Base-by-base conservation (phyloP, 2,113 vertebrate genomes). In the Calyptommatus sinebrachiatus region DNA sequence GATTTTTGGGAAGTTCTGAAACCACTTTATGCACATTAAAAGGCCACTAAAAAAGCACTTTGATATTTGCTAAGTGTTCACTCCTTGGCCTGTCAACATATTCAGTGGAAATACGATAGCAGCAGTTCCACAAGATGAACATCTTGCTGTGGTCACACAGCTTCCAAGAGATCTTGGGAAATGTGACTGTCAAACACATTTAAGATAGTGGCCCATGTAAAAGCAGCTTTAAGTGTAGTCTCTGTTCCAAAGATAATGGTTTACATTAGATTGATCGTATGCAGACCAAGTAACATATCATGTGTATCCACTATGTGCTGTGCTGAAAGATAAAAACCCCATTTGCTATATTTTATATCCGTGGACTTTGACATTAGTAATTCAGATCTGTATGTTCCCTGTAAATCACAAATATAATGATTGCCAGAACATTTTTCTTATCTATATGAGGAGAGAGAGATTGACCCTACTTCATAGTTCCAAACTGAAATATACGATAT, bases 311-410 rank as follows among this genome's bases (percentile, higher is more conserved):
- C 84, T 93, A 85, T 80, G 76, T 89, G 90, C 86, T 80, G 84
- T 88, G 91, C 90, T 93, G 93, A 93, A 94, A 95, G 95, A 95
- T 94, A 94, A 95, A 93, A 94, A 93, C 90, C 91, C 93, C 93
- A 94, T 95, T 95, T 95, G 92, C 89, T 90, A 77, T 85, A 83
- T 92, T 94, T 95, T 93, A 92, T 93, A 94, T 84, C 94, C 91
- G 91, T 93, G 92, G 92, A 93, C 91, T 93, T 88, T 93, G 92
- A 94, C 85, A 91, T 88, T 84, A 77, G 83, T 86, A 92, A 89
- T 83, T 75, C 83, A 91, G 90, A 90, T 89, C 88, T 92, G 85
- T 78, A 87, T 81, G 87, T 94, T 89, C 89, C 90, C 93, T 94
- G 89, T 94, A 95, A 95, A 95, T 93, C 94, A 94, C 84, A 91